Base-by-base conservation (phyloP, 1,140 invertebrate species). In the Trichogramma pretiosum region DNA sequence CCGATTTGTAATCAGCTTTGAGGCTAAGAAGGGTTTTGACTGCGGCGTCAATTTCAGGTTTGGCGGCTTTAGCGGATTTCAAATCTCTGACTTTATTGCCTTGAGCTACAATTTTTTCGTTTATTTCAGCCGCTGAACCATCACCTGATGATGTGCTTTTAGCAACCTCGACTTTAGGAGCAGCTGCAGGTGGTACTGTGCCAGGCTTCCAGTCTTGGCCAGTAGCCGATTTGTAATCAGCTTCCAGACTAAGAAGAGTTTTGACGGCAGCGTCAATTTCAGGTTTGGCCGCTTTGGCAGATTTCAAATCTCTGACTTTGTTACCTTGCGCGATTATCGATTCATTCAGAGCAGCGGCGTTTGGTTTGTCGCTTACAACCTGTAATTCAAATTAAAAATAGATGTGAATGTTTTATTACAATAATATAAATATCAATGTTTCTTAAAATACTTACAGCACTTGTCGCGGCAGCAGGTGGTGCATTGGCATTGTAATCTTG, bases 21-120 rank as follows among this genome's bases (percentile, higher is more conserved):
- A 87, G 62, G 3, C 59, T 61, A 3, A 87, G 58, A 13, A 89
- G 64, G 13, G 63, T 56, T 54, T 86, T 78, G 0, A 87, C 80
- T 59, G 78, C 80, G 10, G 58, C 53, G 23, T 82, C 78, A 37
- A 86, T 68, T 7, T 56, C 54, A 1, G 63, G 54, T 60, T 84
- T 83, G 2, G 74, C 74, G 0, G 81, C 79, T 58, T 87, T 88
- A 7, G 78, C 68, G 0, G 72, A 50, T 65, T 87, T 87, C 9
- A 87, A 56, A 28, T 79, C 65, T 18, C 85, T 65, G 18, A 91
- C 77, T 63, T 81, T 81, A 50, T 89, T 81, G 0, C 85, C 87
- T 66, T 89, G 86, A 11, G 36, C 16, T 2, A 48, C 21, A 14
- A 53, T 8, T 67, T 62, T 3, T 65, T 62, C 50, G 87, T 83